phyloP scores from a whole-genome alignment of 2,888 invertebrate species.

The Cephus pygmeus region DNA sequence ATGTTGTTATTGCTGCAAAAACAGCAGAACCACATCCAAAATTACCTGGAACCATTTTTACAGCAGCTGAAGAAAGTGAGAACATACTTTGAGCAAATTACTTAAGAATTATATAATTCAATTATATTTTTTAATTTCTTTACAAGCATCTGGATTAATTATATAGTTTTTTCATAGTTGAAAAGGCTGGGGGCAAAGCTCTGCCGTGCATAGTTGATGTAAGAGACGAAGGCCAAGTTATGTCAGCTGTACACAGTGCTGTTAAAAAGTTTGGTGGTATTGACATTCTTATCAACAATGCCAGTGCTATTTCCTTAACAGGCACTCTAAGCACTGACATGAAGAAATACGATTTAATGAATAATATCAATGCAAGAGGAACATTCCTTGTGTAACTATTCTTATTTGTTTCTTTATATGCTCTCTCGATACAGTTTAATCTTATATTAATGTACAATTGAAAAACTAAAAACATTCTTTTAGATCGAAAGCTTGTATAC shows the following conservation, averaged over 20 bases:
- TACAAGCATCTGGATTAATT: too few species aligned
- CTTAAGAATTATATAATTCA: not conserved
- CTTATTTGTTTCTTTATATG: not conserved
- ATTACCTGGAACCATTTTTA: conserved; percentile 91
- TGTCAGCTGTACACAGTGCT: conserved; percentile 78
- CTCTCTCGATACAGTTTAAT: not conserved
- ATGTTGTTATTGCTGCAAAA: conserved; percentile 92
- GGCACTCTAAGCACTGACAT: conserved; percentile 87
- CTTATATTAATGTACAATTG: not conserved
- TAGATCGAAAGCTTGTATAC: conserved; percentile 91
- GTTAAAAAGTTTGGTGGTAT: conserved; percentile 93
- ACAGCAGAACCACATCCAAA: conserved; percentile 91
- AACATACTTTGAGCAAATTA: not conserved
- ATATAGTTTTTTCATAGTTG: conserved; percentile 71
- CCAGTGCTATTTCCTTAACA: conserved; percentile 91
- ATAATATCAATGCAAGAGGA: conserved; percentile 92
- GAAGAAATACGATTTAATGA: conserved; percentile 98
- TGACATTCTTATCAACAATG: conserved; percentile 95
- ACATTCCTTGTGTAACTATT: conserved; percentile 89
- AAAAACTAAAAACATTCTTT: conserved; percentile 43
- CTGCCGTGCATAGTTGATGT: conserved; percentile 91
- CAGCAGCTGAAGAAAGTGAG: conserved; percentile 89
- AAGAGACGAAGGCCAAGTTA: conserved; percentile 81
- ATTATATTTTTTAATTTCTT: not conserved
- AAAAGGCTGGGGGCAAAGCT: conserved; percentile 86